Conservation (phyloP, 2,888 invertebrate species). For the Mystacides longicornis region DNA sequence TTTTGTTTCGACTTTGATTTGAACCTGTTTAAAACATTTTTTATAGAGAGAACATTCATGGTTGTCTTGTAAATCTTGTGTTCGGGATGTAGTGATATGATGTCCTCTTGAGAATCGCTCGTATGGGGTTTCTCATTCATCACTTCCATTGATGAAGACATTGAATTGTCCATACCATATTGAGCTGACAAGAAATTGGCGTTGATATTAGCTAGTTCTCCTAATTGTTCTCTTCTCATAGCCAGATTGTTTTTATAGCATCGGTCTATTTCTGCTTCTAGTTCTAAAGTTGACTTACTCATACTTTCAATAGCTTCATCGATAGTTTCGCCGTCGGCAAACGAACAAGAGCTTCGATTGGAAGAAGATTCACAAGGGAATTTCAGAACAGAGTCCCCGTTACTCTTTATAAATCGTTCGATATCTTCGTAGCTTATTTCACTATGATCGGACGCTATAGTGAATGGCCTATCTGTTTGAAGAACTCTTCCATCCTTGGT, state of each 20-base stretch:
- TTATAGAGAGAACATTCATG: conserved; percentile 46
- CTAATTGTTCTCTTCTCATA: conserved; percentile 35
- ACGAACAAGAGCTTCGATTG: conserved; percentile 27
- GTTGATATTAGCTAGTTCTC: conserved; percentile 31
- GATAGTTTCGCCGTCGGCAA: conserved; percentile 32
- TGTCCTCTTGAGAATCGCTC: conserved; percentile 41
- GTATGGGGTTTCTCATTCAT: conserved; percentile 39
- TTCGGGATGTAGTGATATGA: conserved; percentile 60
- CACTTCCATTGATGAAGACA: conserved; percentile 50
- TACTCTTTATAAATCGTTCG: conserved; percentile 47
- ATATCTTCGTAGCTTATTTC: conserved; percentile 62
- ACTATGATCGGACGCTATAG: conserved; percentile 64
- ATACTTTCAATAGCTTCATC: conserved; percentile 38
- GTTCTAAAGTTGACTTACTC: conserved; percentile 44
- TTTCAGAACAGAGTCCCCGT: conserved; percentile 39
- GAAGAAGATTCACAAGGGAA: conserved; percentile 35
- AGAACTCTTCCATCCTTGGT: conserved; percentile 55
- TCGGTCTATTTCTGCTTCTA: conserved; percentile 47
- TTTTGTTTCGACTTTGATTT: conserved; percentile 38
- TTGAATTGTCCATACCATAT: conserved; percentile 42
- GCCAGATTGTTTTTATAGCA: conserved; percentile 47
- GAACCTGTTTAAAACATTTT: conserved; percentile 51
- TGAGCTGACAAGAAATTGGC: conserved; percentile 37
- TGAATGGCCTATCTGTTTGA: conserved; percentile 58
- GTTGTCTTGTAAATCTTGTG: conserved; percentile 71